phyloP scores from a whole-genome alignment of 2,797 vertebrate species.

The Neosilurus hyrtlii region DNA sequence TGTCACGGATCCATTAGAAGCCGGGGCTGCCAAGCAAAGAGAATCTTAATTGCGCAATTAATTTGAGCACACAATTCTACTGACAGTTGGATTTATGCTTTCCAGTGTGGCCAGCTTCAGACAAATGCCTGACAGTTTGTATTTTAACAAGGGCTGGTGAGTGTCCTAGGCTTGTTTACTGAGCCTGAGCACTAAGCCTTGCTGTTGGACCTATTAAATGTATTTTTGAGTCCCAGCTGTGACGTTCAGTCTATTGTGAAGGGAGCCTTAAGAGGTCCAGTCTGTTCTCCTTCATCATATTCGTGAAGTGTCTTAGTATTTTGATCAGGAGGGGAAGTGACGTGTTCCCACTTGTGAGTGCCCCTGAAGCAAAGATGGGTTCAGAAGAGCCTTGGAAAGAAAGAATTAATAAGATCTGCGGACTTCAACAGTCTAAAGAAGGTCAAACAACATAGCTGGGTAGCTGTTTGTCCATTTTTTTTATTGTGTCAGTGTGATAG shows the following conservation, averaged over 20 bases:
- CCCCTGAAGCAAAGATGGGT: not conserved
- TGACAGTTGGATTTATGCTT: slow-evolving; percentile 72
- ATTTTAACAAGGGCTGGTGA: slow-evolving; percentile 68
- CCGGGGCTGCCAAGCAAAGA: slow-evolving; percentile 75
- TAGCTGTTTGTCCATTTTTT: not conserved
- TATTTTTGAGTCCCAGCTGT: not conserved
- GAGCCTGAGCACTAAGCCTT: not conserved
- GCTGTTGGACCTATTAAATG: not conserved
- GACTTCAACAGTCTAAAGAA: not conserved
- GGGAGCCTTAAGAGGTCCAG: not conserved
- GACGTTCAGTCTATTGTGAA: not conserved
- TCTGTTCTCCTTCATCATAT: not conserved
- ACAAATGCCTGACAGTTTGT: slow-evolving; percentile 64
- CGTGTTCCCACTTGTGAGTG: not conserved
- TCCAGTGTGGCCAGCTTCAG: slow-evolving; percentile 56
- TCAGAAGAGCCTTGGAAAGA: not conserved
- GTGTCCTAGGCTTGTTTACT: slow-evolving; percentile 53
- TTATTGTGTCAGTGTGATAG: not conserved
- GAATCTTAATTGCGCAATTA: slow-evolving; percentile 80
- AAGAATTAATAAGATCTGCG: not conserved
- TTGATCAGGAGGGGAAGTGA: not conserved
- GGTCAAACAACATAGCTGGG: not conserved
- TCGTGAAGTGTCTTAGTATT: not conserved
- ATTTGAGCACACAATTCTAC: slow-evolving; percentile 72
- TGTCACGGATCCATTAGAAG: slow-evolving; percentile 77